Evolutionary conservation across 2,797 vertebrate species (phyloP).

Genomic region (Philypnodon macrostomus): DNA sequence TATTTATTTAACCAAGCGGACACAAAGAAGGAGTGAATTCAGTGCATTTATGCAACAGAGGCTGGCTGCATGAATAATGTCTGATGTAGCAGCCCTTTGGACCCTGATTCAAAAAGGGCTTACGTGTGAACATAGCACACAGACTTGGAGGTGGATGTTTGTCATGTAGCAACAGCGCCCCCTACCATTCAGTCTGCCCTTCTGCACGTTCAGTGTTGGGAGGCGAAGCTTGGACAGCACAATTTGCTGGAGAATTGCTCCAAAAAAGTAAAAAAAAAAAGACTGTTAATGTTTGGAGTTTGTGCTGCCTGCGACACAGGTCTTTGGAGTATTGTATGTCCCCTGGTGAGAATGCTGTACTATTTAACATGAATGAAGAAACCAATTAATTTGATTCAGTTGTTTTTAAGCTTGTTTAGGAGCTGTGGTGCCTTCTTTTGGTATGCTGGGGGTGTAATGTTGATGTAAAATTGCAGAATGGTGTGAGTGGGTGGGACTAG

Average conservation of each 20-base stretch:
- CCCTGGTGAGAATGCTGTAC: constrained; percentile 47
- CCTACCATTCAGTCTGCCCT: constrained; percentile 42
- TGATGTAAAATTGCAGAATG: constrained; percentile 37
- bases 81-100: constrained; percentile 60
- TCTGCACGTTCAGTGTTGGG: constrained; percentile 36
- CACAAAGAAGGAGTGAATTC: constrained; percentile 44
- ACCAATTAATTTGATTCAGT: constrained; percentile 68
- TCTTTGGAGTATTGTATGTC: constrained; percentile 58
- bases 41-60: constrained; percentile 57
- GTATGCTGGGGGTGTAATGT: constrained; percentile 63
- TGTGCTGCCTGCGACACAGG: constrained; percentile 45
- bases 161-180: constrained; percentile 67
- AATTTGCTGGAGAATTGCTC: constrained; percentile 31
- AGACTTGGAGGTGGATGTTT: constrained; percentile 41
- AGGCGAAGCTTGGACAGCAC: constrained; percentile 22
- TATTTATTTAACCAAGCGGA: constrained; percentile 70
- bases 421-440: constrained; percentile 91
- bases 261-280: constrained; percentile 31
- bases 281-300: constrained; percentile 52
- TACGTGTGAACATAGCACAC: constrained; percentile 55
- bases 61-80: constrained; percentile 49
- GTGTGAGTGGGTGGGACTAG: constrained; percentile 29
- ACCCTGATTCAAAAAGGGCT: constrained; percentile 34
- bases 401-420: constrained; percentile 78
- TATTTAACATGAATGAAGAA: constrained; percentile 68